Evolutionary conservation across 2,888 invertebrate species (phyloP), one percentile per base, ranked within the genome.

Genomic region (Carterocephalus palaemon): DNA sequence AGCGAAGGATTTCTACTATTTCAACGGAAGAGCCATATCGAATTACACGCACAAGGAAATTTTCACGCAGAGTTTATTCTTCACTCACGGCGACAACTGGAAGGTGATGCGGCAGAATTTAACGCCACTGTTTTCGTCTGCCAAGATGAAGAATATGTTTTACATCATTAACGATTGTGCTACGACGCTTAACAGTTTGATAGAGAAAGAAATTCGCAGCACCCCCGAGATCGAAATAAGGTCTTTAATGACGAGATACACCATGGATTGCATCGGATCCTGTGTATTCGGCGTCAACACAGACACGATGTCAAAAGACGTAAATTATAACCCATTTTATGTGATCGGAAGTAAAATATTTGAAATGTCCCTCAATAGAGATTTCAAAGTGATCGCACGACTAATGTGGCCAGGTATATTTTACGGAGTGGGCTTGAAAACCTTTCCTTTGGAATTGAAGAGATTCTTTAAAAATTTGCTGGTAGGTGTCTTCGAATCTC

Each of bases 91-190:
- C 0, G 73, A 78, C 45, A 46, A 53, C 0, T 79, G 80, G 78
- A 74, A 68, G 29, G 66, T 74, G 0, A 23, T 69, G 4, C 55
- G 79, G 1, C 79, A 79, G 48, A 73, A 75, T 29, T 39, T 73
- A 5, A 72, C 73, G 0, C 76, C 75, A 1, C 38, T 79, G 0
- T 81, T 81, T 51, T 67, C 79, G 0, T 71, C 78, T 0, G 55
- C 70, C 0, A 80, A 78, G 52, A 70, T 80, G 63, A 78, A 68
- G 47, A 75, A 64, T 12, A 82, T 80, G 80, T 81, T 78, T 37
- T 53, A 69, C 45, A 48, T 79, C 6, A 67, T 79, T 6, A 58
- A 67, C 24, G 64, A 69, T 2, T 70, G 73, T 33, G 49, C 66
- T 0, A 48, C 50, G 3, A 49, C 52, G 0, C 66, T 75, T 2